Base-by-base conservation (phyloP, 2,113 vertebrate genomes). In the Fulmarus glacialis region DNA sequence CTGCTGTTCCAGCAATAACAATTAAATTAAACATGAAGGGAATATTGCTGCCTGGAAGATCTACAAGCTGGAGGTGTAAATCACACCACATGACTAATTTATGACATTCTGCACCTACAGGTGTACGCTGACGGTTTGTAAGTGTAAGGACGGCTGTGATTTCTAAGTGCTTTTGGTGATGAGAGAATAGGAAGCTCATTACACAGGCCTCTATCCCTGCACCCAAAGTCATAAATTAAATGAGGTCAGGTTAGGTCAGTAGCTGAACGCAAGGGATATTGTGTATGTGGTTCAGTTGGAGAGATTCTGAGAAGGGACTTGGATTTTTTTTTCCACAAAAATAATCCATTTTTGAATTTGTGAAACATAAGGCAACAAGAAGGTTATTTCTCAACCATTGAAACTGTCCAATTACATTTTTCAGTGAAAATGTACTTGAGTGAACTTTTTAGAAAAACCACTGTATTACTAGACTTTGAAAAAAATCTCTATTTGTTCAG, bases 1-100 rank as follows among this genome's bases (percentile, higher is more conserved):
- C 63, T 64, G 80, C 89, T 96, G 89, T 86, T 97, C 55, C 75
- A 79, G 87, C 91, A 80, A 71, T 89, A 91, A 82, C 77, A 92
- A 97, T 96, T 91, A 81, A 96, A 96, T 97, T 94, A 96, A 95
- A 93, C 93, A 91, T 42, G 63, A 88, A 78, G 87, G 72, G 55
- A 93, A 63, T 48, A 59, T 56, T 67, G 92, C 55, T 82, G 94
- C 88, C 82, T 63, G 62, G 53, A 64, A 70, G 70, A 77, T 30
- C 58, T 78, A 34, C 38, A 73, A 70, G 90, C 80, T 62, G 81
- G 89, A 81, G 92, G 79, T 94, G 85, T 64, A 82, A 95, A 94
- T 87, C 91, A 60, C 67, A 67, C 40, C 70, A 22, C 84, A 40
- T 96, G 67, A 53, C 81, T 93, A 23, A 96, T 90, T 90, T 64